A percentile compares a stretch with the other conserved stretches of the same genome.
Conservation (phyloP, 2,888 invertebrate genomes). For the Melangyna quadrimaculata region DNA sequence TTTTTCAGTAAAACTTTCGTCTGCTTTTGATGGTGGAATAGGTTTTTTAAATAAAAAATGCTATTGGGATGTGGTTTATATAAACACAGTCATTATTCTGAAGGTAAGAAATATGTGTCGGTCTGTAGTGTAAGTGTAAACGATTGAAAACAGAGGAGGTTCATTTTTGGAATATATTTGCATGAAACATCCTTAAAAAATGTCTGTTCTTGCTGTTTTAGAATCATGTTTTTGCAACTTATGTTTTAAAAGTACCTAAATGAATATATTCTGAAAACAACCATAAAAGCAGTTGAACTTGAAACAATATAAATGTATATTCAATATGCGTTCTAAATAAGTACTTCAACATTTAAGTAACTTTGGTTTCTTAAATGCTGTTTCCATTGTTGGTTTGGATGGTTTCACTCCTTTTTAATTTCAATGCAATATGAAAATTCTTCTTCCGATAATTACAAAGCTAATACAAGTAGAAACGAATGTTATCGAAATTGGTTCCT, state of each 20-base stretch:
- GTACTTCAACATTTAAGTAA: not conserved
- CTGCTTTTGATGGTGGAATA: slow-evolving; percentile 9
- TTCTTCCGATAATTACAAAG: no score
- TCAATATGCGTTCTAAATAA: not conserved
- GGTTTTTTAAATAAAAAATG: not conserved
- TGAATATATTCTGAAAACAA: not conserved
- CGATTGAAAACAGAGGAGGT: not conserved
- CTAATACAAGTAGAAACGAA: no score
- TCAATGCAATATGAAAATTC: no score
- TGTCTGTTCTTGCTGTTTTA: not conserved
- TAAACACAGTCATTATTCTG: slow-evolving; percentile 6
- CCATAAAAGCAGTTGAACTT: not conserved
- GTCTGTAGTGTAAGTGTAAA: not conserved
- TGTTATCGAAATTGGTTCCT: no score
- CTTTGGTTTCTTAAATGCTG: no score
- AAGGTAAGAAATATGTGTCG: not conserved
- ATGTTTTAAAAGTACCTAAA: not conserved
- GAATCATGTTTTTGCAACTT: not conserved
- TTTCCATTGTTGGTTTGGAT: no score
- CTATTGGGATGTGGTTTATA: not conserved
- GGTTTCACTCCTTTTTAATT: no score
- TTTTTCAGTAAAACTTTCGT: not conserved
- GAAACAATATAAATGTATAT: not conserved
- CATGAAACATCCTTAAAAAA: not conserved
- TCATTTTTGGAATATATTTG: not conserved